Conservation (phyloP, 2,888 invertebrate genomes). For the Euclidia mi region DNA sequence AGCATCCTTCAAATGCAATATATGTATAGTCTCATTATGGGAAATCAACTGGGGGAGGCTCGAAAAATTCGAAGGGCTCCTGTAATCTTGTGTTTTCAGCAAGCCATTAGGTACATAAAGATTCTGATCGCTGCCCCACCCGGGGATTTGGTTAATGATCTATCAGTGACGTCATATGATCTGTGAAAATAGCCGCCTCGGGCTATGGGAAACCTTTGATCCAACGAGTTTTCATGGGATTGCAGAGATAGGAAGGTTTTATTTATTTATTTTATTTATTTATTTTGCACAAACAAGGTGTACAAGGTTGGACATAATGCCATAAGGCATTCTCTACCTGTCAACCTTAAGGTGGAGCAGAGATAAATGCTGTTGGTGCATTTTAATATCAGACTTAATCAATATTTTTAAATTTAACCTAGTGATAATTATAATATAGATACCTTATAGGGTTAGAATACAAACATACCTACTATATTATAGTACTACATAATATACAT, state of each 20-base stretch:
- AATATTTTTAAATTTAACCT: too few relatives aligned
- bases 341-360: too few relatives aligned
- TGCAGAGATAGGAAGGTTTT: background rate
- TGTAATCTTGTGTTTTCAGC: constrained; percentile 51
- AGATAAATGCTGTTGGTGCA: too few relatives aligned
- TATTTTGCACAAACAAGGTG: too few relatives aligned
- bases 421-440: too few relatives aligned
- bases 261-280: too few relatives aligned
- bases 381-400: too few relatives aligned
- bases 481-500: too few relatives aligned
- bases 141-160: constrained; percentile 53
- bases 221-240: constrained; percentile 8
- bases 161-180: constrained; percentile 49
- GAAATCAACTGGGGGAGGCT: constrained; percentile 43
- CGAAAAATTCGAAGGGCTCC: constrained; percentile 43
- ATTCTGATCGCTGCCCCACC: constrained; percentile 46
- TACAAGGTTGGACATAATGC: too few relatives aligned
- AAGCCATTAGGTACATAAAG: constrained; percentile 51
- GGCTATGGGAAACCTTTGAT: constrained; percentile 5
- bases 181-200: constrained; percentile 30
- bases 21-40: constrained; percentile 38
- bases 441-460: too few relatives aligned
- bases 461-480: too few relatives aligned
- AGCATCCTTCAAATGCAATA: constrained; percentile 40
- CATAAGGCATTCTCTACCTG: too few relatives aligned